These are phyloP conservation scores for Apis florea DNA, from an alignment of 1,140 invertebrate genomes.

Conservation along the genomic window DNA sequence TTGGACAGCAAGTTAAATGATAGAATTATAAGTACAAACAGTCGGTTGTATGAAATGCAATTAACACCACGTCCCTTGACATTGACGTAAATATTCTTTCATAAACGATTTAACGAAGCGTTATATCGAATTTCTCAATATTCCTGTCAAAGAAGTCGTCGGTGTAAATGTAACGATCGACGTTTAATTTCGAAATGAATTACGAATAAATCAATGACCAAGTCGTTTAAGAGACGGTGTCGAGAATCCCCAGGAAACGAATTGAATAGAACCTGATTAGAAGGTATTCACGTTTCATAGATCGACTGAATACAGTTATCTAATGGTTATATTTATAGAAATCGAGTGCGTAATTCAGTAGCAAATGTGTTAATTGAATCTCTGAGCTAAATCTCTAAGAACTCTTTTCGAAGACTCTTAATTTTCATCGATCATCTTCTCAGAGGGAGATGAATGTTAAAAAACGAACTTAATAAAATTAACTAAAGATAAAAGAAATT, in stretches of 20 bases:
- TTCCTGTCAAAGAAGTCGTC: not conserved
- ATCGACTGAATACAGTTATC: slow-evolving; percentile 2
- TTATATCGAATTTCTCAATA: not conserved
- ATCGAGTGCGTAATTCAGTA: slow-evolving; percentile 6
- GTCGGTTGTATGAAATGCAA: not conserved
- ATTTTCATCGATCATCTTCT: not conserved
- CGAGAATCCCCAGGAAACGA: slow-evolving; percentile 27
- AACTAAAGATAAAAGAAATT: too few species aligned
- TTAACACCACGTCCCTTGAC: not conserved
- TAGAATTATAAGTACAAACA: too few species aligned
- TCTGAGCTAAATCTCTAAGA: not conserved
- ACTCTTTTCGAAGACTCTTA: not conserved
- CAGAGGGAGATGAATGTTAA: too few species aligned
- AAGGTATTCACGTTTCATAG: slow-evolving; percentile 12
- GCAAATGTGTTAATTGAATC: not conserved
- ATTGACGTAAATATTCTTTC: not conserved
- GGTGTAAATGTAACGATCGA: not conserved
- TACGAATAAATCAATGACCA: not conserved
- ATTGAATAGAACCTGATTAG: slow-evolving; percentile 39
- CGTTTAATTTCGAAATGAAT: not conserved
- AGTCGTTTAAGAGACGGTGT: not conserved
- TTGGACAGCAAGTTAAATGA: too few species aligned
- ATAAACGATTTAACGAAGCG: not conserved
- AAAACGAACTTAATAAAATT: too few species aligned
- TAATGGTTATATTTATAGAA: slow-evolving; percentile 19